A percentile compares a stretch with the other conserved stretches of the same genome.
Conservation (phyloP, 1,140 invertebrate genomes). For the Branchinecta lynchi region DNA sequence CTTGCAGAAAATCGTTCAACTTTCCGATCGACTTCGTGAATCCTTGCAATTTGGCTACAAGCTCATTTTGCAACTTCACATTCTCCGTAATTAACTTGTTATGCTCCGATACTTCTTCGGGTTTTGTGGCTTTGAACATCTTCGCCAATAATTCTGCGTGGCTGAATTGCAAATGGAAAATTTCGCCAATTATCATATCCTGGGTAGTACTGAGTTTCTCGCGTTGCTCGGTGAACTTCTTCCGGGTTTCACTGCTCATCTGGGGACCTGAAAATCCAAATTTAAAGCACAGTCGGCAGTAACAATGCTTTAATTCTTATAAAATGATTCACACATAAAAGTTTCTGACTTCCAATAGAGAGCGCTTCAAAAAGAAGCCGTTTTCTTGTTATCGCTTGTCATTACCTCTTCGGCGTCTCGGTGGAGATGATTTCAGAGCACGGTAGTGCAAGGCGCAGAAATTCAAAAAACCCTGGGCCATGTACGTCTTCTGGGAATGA, state of each 20-base stretch:
- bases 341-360: too few species aligned
- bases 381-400: too few species aligned
- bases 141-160: not conserved
- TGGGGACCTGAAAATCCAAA: not conserved
- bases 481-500: too few species aligned
- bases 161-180: not conserved
- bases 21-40: not conserved
- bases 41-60: not conserved
- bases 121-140: not conserved
- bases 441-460: too few species aligned
- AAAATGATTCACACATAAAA: too few species aligned
- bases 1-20: not conserved
- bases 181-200: not conserved
- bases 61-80: not conserved
- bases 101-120: not conserved
- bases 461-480: too few species aligned
- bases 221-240: not conserved
- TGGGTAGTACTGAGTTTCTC: not conserved
- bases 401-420: too few species aligned
- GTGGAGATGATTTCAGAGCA: too few species aligned
- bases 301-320: not conserved
- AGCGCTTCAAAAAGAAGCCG: too few species aligned
- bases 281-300: not conserved
- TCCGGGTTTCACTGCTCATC: not conserved
- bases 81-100: not conserved